A percentile compares a stretch with the other conserved stretches of the same genome.
These are phyloP conservation scores for Amphimallon solstitiale DNA, from an alignment of 2,888 invertebrate species.

Conservation along the genomic window DNA sequence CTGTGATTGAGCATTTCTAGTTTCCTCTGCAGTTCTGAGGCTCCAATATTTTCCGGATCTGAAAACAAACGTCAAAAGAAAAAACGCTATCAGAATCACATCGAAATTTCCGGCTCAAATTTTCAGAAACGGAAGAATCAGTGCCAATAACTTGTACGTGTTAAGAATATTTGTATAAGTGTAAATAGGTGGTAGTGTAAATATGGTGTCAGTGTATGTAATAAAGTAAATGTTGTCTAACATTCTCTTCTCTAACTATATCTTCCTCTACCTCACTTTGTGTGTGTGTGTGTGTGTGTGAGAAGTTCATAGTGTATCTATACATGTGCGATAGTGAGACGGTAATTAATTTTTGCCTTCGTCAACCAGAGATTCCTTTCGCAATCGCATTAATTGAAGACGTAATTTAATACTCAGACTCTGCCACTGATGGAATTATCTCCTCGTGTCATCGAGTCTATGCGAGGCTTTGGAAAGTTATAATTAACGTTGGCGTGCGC, in stretches of 20 bases:
- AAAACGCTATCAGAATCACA: background rate
- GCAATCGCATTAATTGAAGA: slow-evolving; percentile 17
- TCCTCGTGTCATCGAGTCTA: background rate
- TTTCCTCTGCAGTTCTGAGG: slow-evolving; percentile 89
- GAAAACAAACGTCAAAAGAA: slow-evolving; percentile 53
- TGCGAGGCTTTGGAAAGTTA: background rate
- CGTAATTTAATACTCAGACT: slow-evolving; percentile 1
- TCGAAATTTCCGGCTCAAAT: background rate
- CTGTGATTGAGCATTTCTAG: slow-evolving; percentile 90
- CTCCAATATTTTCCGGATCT: slow-evolving; percentile 89
- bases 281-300: background rate
- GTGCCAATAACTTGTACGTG: background rate
- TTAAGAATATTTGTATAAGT: background rate
- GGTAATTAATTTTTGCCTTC: slow-evolving; percentile 1
- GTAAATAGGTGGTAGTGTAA: background rate
- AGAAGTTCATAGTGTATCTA: background rate
- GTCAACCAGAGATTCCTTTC: background rate
- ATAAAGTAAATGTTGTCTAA: too few species aligned
- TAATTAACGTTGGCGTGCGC: slow-evolving; percentile 1
- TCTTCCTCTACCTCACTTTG: too few species aligned
- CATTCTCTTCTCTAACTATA: too few species aligned
- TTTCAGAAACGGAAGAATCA: too few species aligned
- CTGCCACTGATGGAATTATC: slow-evolving; percentile 7
- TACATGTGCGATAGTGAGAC: background rate
- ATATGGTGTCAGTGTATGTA: background rate